Evolutionary conservation across 2,113 vertebrate species (phyloP), one percentile per base, ranked within the genome.

Genomic region (Entomyzon cyanotis): DNA sequence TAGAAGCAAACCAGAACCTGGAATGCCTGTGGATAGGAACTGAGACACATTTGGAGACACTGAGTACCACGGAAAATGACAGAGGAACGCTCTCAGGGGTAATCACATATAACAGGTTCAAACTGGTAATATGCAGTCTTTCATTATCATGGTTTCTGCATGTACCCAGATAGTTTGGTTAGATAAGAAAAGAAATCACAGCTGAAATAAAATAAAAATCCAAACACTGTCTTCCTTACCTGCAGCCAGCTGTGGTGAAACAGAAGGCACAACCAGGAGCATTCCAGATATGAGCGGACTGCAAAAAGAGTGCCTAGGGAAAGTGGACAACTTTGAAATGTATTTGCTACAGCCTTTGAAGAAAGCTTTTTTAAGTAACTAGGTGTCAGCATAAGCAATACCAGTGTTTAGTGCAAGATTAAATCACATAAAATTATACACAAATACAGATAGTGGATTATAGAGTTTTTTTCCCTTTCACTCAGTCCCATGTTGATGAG

Each of bases 371-470:
- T n/a, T 28, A 67, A 70, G 16, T 42, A 80, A 78, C 19, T 37
- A 52, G 15, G 17, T 89, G 75, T 89, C 49, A 85, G 21, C 22
- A 76, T 31, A 62, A 16, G 10, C 39, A 77, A 14, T 21, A 56
- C 4, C 13, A 47, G 24, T 46, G 39, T 81, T 94, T 39, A 93
- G 37, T 33, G 65, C 24, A 67, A 84, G 39, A 81, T 64, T 53
- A 85, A 94, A 93, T 71, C 56, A 90, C 31, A 91, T 53, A 81
- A 84, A 94, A 58, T 86, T 64, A 67, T 44, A 84, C 24, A 83
- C 60, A 92, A 93, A 91, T 93, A 90, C 15, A 90, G 75, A 70
- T 3, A 90, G 28, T 41, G 24, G 8, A 41, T 84, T 90, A 64
- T 9, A 47, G 15, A 65, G 11, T 5, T 81, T 76, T 64, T 75